Percentiles rank a stretch among this genome's conserved stretches.
Conservation (phyloP, 2,888 invertebrate genomes). For the Atherix ibis region DNA sequence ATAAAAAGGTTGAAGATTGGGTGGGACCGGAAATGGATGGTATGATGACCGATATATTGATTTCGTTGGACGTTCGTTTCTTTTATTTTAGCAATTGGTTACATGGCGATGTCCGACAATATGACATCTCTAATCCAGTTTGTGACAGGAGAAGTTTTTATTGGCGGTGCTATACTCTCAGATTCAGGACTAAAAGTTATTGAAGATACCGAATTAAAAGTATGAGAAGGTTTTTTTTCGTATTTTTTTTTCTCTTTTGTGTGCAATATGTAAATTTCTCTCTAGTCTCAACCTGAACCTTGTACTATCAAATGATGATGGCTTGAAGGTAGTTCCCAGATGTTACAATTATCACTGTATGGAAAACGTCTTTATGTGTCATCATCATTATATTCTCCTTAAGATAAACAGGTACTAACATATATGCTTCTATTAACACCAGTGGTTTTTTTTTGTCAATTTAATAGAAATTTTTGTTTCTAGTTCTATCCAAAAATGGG, state of each 20-base stretch:
- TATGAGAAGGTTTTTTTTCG: too few species aligned
- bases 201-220: conserved; percentile 54
- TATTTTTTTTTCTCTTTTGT: too few species aligned
- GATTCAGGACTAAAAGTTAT: conserved; percentile 58
- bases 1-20: conserved; percentile 69
- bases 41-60: conserved; percentile 80
- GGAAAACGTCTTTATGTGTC: conserved; percentile 87
- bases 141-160: conserved; percentile 60
- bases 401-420: conserved; percentile 55
- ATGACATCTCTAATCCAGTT: conserved; percentile 84
- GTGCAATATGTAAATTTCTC: too few species aligned
- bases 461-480: not conserved
- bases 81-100: conserved; percentile 84
- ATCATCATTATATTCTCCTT: conserved; percentile 74
- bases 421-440: not conserved
- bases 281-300: conserved; percentile 54
- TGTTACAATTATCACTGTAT: conserved; percentile 92
- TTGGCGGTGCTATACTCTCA: conserved; percentile 67
- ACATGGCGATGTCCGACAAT: conserved; percentile 90
- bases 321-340: conserved; percentile 79
- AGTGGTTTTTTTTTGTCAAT: too few species aligned
- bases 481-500: conserved; percentile 78
- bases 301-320: conserved; percentile 58
- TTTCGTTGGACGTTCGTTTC: conserved; percentile 88
- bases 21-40: conserved; percentile 41